A percentile compares a stretch with the other conserved stretches of the same genome.
Evolutionary conservation across 2,888 invertebrate genomes (phyloP).

Genomic region (Drosophila stalkeri): DNA sequence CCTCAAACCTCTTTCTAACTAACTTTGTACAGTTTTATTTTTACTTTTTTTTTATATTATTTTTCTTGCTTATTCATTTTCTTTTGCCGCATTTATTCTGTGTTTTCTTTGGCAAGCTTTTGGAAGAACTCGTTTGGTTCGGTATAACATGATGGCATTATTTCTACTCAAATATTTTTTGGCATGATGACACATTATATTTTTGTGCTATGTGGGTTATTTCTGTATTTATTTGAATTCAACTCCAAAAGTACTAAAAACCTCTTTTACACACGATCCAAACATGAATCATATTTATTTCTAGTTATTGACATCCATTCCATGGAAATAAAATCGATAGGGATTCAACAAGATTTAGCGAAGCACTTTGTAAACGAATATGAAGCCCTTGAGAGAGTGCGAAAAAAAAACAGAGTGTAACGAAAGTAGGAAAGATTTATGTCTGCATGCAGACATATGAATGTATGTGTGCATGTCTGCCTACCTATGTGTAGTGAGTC

Average conservation of each 20-base stretch:
- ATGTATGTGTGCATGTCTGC: not conserved
- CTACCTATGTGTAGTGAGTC: conserved; percentile 1
- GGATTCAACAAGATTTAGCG: conserved; percentile 10
- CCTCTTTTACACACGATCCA: conserved; percentile 11
- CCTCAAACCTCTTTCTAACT: conserved; percentile 29
- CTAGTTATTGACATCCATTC: conserved; percentile 12
- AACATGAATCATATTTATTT: conserved; percentile 13
- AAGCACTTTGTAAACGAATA: conserved; percentile 10
- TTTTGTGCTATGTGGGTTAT: not conserved
- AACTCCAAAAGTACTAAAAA: not conserved
- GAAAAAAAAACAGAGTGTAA: conserved; percentile 11
- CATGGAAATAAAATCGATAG: conserved; percentile 12
- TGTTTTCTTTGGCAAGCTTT: conserved; percentile 8
- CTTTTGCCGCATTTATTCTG: conserved; percentile 3
- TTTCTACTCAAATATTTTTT: conserved; percentile 36
- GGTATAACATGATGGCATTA: conserved; percentile 16
- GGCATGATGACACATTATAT: conserved; percentile 34
- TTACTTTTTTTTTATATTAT: not conserved
- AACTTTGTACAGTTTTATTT: conserved; percentile 41
- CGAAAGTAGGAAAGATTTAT: conserved; percentile 25
- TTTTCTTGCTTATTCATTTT: not conserved
- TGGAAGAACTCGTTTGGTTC: conserved; percentile 33
- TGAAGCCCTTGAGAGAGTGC: conserved; percentile 13
- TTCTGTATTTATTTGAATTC: not conserved
- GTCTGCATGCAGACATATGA: not conserved